Base-by-base conservation (phyloP, 2,113 vertebrate genomes). In the Ochotona princeps region DNA sequence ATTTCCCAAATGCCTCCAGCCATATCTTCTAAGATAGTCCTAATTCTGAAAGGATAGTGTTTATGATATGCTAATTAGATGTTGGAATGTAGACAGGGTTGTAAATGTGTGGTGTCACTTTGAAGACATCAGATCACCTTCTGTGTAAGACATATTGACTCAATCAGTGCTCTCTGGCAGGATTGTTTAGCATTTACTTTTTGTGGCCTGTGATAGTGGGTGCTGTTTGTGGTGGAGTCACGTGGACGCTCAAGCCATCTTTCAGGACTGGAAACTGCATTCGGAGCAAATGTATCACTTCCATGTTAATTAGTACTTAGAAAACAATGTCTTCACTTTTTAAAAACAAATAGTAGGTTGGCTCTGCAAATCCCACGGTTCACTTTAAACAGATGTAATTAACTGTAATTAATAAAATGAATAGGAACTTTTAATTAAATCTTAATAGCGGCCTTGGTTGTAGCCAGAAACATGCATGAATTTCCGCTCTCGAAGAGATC, bases 371-470 rank as follows among this genome's bases (percentile, higher is more conserved):
- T 92, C 87, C 78, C 83, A 84, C 5, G 23, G 87, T 86, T 83
- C 87, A 32, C 89, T 76, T 89, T 92, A 85, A 86, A 81, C 57
- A 83, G 66, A 67, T 38, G 76, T 90, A 85, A 92, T 94, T 90
- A 92, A 73, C 66, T 92, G 61, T 94, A 94, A 92, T 96, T 94
- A 90, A 87, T 96, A 84, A 90, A 87, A 35, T 80, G 60, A 87
- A 83, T 89, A 92, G 92, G 85, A 93, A 66, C 81, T 89, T 83
- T 32, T 82, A 93, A 95, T 95, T 88, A 83, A 82, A 79, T 93
- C 49, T 30, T 95, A 91, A 82, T 86, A 89, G 86, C 38, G 79
- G 63, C 91, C 66, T 92, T 69, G 49, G 81, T 83, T 85, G 44
- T 11, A 91, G 49, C 32, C 18, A 57, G 70, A 81, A 63, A 76